Conservation (phyloP, 2,888 invertebrate species). For the Galerucella pusilla region DNA sequence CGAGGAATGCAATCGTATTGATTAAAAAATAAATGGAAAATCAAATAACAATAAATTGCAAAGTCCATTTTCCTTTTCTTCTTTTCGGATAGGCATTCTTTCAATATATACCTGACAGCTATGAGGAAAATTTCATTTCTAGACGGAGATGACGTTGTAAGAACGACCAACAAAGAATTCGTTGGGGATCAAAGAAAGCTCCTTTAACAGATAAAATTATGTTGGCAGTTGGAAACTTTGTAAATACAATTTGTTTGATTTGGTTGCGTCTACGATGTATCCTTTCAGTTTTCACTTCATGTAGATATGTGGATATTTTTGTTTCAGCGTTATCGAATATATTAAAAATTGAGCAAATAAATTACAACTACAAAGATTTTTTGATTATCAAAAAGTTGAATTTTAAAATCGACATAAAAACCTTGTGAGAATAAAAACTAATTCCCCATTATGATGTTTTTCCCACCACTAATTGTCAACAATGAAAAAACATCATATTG, state of each 20-base stretch:
- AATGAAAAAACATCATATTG: too few species aligned
- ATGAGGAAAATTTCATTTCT: slow-evolving; percentile 64
- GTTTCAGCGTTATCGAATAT: background rate
- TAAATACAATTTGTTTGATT: slow-evolving; percentile 62
- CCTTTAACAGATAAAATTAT: slow-evolving; percentile 52
- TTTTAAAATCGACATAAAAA: too few species aligned
- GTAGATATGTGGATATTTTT: background rate
- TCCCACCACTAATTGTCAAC: too few species aligned
- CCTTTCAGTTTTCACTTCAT: background rate
- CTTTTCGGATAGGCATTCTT: slow-evolving; percentile 55
- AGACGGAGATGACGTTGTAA: slow-evolving; percentile 62
- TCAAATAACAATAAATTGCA: slow-evolving; percentile 51
- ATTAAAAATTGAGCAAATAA: background rate
- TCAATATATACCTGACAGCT: slow-evolving; percentile 62
- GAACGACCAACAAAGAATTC: slow-evolving; percentile 59
- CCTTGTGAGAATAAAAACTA: too few species aligned
- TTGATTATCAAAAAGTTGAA: too few species aligned
- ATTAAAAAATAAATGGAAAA: slow-evolving; percentile 38
- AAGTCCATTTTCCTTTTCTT: slow-evolving; percentile 46
- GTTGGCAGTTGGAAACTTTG: slow-evolving; percentile 58
- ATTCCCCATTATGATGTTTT: too few species aligned
- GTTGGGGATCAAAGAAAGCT: slow-evolving; percentile 50
- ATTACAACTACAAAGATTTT: too few species aligned
- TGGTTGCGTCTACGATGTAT: slow-evolving; percentile 52
- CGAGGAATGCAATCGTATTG: slow-evolving; percentile 18